Conservation (phyloP, 2,888 invertebrate species). For the Acanthoscelides obtectus region DNA sequence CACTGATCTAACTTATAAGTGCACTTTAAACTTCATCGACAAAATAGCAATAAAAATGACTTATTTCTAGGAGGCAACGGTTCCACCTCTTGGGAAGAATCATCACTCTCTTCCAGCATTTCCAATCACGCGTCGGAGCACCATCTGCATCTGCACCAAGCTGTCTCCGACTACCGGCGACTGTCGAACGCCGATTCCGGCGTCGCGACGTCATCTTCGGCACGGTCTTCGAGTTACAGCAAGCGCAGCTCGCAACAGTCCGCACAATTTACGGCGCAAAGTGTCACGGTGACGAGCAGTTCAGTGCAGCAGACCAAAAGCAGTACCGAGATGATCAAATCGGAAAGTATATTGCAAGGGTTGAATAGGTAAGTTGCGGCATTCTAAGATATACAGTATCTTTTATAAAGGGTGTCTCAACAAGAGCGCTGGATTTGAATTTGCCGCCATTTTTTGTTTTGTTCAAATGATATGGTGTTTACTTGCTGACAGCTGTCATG, state of each 20-base stretch:
- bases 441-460: too few species aligned
- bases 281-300: conserved; percentile 39
- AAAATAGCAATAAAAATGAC: not conserved
- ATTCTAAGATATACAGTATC: too few species aligned
- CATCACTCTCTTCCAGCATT: conserved; percentile 38
- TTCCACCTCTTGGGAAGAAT: conserved; percentile 43
- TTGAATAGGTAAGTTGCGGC: not conserved
- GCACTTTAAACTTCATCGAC: too few species aligned
- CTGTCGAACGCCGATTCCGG: conserved; percentile 52
- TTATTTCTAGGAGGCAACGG: conserved; percentile 32
- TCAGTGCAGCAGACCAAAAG: conserved; percentile 32
- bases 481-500: too few species aligned
- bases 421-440: too few species aligned
- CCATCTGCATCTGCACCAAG: conserved; percentile 13
- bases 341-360: conserved; percentile 27
- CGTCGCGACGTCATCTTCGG: conserved; percentile 60
- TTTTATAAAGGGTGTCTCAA: too few species aligned
- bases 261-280: not conserved
- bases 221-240: conserved; percentile 47
- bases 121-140: conserved; percentile 37
- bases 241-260: conserved; percentile 35
- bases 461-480: too few species aligned
- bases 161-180: conserved; percentile 34
- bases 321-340: conserved; percentile 32
- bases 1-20: too few species aligned